These are phyloP conservation scores for Pherbina coryleti DNA, from an alignment of 2,888 invertebrate species.

Conservation along the genomic window DNA sequence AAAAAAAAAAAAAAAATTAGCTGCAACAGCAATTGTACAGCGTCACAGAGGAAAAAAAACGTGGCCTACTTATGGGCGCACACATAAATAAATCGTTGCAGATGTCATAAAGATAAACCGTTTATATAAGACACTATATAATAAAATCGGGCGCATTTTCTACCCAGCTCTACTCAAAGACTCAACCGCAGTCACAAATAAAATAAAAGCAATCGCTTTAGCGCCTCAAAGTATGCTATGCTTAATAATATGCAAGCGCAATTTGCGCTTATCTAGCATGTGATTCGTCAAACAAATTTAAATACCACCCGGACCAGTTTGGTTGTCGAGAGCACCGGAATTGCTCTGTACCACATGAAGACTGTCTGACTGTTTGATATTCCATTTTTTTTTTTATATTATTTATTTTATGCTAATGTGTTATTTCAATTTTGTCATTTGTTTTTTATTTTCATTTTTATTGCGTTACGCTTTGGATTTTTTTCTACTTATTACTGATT, in stretches of 20 bases:
- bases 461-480: constrained; percentile 23
- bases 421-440: constrained; percentile 28
- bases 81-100: constrained; percentile 35
- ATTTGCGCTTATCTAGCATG: constrained; percentile 60
- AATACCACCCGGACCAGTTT: constrained; percentile 5
- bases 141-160: background rate
- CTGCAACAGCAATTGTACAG: constrained; percentile 5
- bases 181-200: background rate
- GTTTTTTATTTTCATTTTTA: constrained; percentile 27
- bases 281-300: constrained; percentile 59
- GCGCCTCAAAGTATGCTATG: constrained; percentile 37
- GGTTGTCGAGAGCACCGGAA: background rate
- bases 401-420: background rate
- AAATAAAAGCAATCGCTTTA: constrained; percentile 11
- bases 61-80: constrained; percentile 30
- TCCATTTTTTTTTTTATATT: background rate
- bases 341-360: background rate
- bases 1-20: constrained; percentile 7
- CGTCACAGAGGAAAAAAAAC: constrained; percentile 6
- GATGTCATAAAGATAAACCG: constrained; percentile 50
- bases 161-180: background rate
- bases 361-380: background rate
- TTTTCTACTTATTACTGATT: constrained; percentile 8
- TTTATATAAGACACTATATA: constrained; percentile 35
- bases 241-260: constrained; percentile 51